Conservation (phyloP, 1,140 invertebrate species). For the Orius insidiosus region DNA sequence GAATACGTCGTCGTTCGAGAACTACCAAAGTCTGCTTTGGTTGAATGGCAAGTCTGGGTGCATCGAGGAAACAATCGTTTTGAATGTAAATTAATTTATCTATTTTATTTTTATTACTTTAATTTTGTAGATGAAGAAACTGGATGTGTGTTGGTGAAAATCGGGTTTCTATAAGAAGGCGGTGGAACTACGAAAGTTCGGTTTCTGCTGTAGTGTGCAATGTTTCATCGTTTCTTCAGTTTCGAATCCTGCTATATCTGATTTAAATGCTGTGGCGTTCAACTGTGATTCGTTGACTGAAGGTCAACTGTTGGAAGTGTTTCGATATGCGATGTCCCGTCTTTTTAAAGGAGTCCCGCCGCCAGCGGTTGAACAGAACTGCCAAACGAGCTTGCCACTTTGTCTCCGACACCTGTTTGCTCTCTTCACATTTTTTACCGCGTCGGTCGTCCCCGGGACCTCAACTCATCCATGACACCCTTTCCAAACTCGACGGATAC, state of each 20-base stretch:
- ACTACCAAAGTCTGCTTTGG: slow-evolving; percentile 58
- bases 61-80: slow-evolving; percentile 70
- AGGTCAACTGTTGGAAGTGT: slow-evolving; percentile 41
- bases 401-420: slow-evolving; percentile 36
- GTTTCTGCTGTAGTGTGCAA: slow-evolving; percentile 69
- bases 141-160: slow-evolving; percentile 55
- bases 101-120: slow-evolving; percentile 7
- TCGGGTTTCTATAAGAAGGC: slow-evolving; percentile 57
- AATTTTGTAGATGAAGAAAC: slow-evolving; percentile 65
- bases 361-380: not conserved
- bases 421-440: slow-evolving; percentile 59
- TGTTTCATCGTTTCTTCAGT: slow-evolving; percentile 35
- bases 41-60: slow-evolving; percentile 86
- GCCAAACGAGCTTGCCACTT: slow-evolving; percentile 21
- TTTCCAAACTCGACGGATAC: slow-evolving; percentile 32
- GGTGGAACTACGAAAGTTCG: slow-evolving; percentile 78
- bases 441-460: slow-evolving; percentile 35
- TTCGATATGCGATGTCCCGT: slow-evolving; percentile 54
- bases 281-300: slow-evolving; percentile 32
- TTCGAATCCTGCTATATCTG: slow-evolving; percentile 15
- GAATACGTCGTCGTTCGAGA: slow-evolving; percentile 67
- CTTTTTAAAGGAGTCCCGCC: slow-evolving; percentile 41
- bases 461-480: slow-evolving; percentile 31
- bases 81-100: slow-evolving; percentile 42
- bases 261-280: slow-evolving; percentile 31